phyloP scores from a whole-genome alignment of 2,797 vertebrate genomes.

The Psittacula echo region DNA sequence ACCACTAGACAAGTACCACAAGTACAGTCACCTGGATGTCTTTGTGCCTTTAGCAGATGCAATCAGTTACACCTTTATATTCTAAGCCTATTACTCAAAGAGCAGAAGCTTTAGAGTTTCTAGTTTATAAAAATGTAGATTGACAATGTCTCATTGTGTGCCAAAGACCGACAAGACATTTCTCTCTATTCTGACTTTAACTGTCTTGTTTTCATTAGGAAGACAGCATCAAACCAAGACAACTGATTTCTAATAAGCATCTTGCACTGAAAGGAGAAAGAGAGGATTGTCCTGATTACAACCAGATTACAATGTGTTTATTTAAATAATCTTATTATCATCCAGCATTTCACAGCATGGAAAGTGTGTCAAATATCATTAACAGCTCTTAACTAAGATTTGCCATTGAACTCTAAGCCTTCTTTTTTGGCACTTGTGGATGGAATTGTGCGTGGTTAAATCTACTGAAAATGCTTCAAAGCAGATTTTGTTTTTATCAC shows the following conservation, averaged over 20 bases:
- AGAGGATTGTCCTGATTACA: background rate
- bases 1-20: background rate
- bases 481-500: background rate
- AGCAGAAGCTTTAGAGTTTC: background rate
- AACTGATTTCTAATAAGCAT: background rate
- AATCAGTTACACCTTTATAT: background rate
- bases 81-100: background rate
- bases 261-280: background rate
- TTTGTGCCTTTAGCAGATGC: background rate
- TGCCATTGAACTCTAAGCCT: background rate
- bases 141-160: background rate
- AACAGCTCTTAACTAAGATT: conserved; percentile 1
- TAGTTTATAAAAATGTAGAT: background rate
- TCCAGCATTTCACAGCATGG: background rate
- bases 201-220: background rate
- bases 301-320: background rate
- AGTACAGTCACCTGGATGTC: background rate
- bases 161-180: background rate
- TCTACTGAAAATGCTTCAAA: background rate
- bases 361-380: conserved; percentile 2
- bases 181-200: background rate
- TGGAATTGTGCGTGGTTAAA: background rate
- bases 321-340: conserved; percentile 33
- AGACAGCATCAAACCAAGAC: background rate
- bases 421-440: background rate